Evolutionary conservation across 2,797 vertebrate species (phyloP), one percentile per base, ranked within the genome.

Genomic region (Molossus alvarezi): DNA sequence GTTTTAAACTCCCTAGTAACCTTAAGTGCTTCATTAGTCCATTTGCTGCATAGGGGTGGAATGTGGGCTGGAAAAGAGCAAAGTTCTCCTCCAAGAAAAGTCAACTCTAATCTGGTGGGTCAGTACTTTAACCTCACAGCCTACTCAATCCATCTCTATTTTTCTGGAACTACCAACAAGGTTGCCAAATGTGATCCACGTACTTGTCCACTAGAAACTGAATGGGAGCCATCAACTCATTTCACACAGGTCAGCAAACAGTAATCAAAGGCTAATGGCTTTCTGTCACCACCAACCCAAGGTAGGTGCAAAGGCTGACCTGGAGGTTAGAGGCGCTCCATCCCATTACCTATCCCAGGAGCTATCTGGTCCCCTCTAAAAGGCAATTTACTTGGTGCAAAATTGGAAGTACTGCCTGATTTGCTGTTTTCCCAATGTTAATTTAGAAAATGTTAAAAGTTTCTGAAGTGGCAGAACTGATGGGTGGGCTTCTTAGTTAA

Each of bases 231-330:
- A 97, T 97, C 97, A 97, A 94, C 96, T 97, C 95, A 94, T 97
- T 97, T 97, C 97, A 96, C 87, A 96, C 83, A 97, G 96, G 97
- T 97, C 97, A 97, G 94, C 95, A 97, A 97, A 96, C 85, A 97
- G 93, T 94, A 98, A 95, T 94, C 97, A 97, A 90, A 97, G 94
- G 97, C 94, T 98, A 98, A 98, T 98, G 98, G 93, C 95, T 98
- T 98, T 98, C 96, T 97, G 96, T 98, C 98, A 97, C 97, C 95
- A 95, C 90, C 51, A 94, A 91, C 88, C 94, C 94, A 95, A 95
- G 89, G 76, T 88, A 97, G 91, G 98, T 97, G 84, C 98, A 98
- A 98, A 98, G 94, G 92, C 53, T 41, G 9, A 95, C 89, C 94
- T 79, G 0, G 55, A 97, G 94, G 96, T 98, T 37, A 98, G 97